Conservation (phyloP, 2,113 vertebrate genomes). For the Rhadina sibilatrix region DNA sequence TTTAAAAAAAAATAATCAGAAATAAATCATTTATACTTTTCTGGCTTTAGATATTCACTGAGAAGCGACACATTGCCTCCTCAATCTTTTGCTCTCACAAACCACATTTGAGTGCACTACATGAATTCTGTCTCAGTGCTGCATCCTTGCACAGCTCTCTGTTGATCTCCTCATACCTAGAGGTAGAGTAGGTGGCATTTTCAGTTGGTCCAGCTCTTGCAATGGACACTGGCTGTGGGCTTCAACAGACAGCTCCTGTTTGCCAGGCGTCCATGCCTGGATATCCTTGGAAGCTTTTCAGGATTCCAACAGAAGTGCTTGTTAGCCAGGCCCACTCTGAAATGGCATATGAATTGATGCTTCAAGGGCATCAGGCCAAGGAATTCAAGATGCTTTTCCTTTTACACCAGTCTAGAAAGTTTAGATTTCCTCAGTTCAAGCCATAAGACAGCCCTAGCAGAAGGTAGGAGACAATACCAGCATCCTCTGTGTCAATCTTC, state of each 20-base stretch:
- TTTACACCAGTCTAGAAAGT: conserved; percentile 34
- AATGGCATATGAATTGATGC: conserved; percentile 11
- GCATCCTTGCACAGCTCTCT: not conserved
- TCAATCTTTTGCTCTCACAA: not conserved
- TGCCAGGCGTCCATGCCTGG: not conserved
- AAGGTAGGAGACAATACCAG: conserved; percentile 30
- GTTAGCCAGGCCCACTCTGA: conserved; percentile 8
- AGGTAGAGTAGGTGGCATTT: not conserved
- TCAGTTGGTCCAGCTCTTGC: not conserved
- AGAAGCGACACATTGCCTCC: not conserved
- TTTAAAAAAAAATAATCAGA: not conserved
- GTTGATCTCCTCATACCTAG: not conserved
- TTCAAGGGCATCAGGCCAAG: conserved; percentile 35
- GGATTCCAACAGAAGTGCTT: not conserved
- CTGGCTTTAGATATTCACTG: not conserved
- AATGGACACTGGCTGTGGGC: not conserved
- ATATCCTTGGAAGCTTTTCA: not conserved
- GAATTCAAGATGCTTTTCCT: conserved; percentile 42
- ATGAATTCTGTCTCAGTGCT: not conserved
- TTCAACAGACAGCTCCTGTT: not conserved
- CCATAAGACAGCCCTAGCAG: conserved; percentile 27
- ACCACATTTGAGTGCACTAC: no score
- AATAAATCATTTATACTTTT: not conserved
- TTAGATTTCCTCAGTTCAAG: conserved; percentile 22
- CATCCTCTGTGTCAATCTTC: conserved; percentile 16